Evolutionary conservation across 1,140 invertebrate genomes (phyloP), one percentile per base, ranked within the genome.

Genomic region (Drosophila parvula): DNA sequence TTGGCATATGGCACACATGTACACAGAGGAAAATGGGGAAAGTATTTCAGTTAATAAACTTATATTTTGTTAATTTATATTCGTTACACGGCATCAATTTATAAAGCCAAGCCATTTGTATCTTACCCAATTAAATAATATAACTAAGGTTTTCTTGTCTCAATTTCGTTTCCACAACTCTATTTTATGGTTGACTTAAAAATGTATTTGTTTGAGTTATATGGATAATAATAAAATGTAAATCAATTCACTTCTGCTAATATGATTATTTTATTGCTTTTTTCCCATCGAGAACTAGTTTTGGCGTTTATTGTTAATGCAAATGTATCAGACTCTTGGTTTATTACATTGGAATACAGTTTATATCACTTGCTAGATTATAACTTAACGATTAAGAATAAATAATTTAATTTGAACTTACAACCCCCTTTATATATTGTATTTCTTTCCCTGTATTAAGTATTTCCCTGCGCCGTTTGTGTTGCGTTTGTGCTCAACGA

Each of bases 401-500:
- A n/a, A 9, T 10, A 5, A 3, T n/a, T 3, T 28, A 27, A 12
- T n/a, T 47, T n/a, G 14, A 47, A 14, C 45, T 14, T 22, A 0
- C 14, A 22, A 22, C 1, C 22, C 22, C 22, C 22, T 2, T 7
- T 28, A 27, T 27, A 16, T 32, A n/a, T 55, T 9, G 4, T 10
- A 36, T 28, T 53, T 41, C 41, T 11, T 57, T n/a, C 16, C 14
- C 27, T 11, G 45, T 47, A 50, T n/a, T 18, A 10, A 16, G 45
- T 27, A 27, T 44, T 48, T 62, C 12, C 8, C 36, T 27, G 9
- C 5, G 4, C 10, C n/a, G 43, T 18, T 58, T 48, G 55, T 41
- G 38, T 53, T 18, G 44, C 22, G 38, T 58, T 64, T 55, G 53
- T 61, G 50, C 51, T 55, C 43, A 40, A 16, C 65, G 67, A 36